phyloP scores from a whole-genome alignment of 2,797 vertebrate genomes.

The Novumbra hubbsi region DNA sequence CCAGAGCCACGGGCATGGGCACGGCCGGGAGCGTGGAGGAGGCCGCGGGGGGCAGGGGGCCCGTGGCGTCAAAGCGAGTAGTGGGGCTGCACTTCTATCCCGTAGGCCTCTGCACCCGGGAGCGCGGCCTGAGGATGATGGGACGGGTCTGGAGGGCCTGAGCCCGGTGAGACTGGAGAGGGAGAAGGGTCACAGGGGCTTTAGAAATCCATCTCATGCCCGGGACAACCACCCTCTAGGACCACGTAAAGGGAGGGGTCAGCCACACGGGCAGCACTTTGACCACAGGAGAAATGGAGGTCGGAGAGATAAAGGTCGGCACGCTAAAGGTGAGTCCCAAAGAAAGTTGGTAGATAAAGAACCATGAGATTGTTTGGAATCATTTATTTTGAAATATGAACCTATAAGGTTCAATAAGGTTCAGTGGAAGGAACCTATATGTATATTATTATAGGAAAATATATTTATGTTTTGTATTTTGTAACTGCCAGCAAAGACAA shows the following conservation, averaged over 20 bases:
- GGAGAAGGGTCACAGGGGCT: conserved; percentile 63
- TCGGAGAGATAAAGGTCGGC: conserved; percentile 79
- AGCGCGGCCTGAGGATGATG: conserved; percentile 63
- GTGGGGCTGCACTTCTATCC: conserved; percentile 59
- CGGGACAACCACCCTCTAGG: conserved; percentile 76
- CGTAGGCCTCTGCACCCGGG: conserved; percentile 50
- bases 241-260: conserved; percentile 74
- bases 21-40: conserved; percentile 33
- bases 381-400: background rate
- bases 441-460: too few relatives aligned
- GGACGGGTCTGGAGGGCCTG: conserved; percentile 68
- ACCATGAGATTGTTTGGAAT: background rate
- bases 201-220: conserved; percentile 60
- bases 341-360: background rate
- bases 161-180: conserved; percentile 71
- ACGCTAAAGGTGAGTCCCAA: conserved; percentile 77
- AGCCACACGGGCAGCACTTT: conserved; percentile 57
- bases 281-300: conserved; percentile 76
- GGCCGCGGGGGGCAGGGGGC: conserved; percentile 62
- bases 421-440: too few relatives aligned
- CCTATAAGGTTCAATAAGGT: too few relatives aligned
- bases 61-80: conserved; percentile 55
- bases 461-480: background rate
- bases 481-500: background rate
- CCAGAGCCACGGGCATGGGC: conserved; percentile 58